Conservation (phyloP, 2,113 vertebrate genomes). For the Leptosomus discolor region DNA sequence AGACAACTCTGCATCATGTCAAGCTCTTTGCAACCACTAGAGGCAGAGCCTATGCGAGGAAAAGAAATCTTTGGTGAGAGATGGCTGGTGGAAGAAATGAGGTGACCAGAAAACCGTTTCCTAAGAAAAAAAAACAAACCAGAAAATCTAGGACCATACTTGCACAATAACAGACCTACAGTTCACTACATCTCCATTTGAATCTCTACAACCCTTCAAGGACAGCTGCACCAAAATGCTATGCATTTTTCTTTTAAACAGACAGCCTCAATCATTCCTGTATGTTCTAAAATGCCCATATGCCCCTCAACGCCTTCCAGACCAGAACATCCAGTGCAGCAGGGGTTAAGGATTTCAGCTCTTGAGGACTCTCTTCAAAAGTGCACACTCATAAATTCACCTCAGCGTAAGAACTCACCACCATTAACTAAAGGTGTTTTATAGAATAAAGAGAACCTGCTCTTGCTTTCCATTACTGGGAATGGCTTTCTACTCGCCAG, state of each 20-base stretch:
- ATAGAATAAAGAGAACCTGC: constrained; percentile 38
- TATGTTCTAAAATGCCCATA: neutral
- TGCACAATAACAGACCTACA: neutral
- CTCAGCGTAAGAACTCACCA: neutral
- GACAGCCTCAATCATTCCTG: neutral
- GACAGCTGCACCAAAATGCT: neutral
- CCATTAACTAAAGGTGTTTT: neutral
- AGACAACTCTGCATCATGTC: neutral
- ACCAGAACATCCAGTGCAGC: neutral
- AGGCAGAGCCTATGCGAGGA: neutral
- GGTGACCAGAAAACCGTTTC: neutral
- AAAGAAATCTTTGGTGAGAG: constrained; percentile 10
- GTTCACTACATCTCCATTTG: neutral
- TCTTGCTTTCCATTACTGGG: constrained; percentile 7
- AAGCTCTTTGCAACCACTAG: neutral
- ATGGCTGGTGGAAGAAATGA: neutral
- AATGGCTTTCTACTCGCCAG: neutral
- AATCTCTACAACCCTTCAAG: neutral
- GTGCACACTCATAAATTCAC: neutral
- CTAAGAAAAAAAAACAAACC: neutral
- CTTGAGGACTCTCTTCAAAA: neutral
- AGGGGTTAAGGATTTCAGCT: neutral
- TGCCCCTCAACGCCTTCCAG: neutral
- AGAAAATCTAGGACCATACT: neutral
- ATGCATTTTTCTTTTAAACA: neutral